These are phyloP conservation scores for Chionoecetes opilio DNA, from an alignment of 1,140 invertebrate genomes.

Conservation along the genomic window DNA sequence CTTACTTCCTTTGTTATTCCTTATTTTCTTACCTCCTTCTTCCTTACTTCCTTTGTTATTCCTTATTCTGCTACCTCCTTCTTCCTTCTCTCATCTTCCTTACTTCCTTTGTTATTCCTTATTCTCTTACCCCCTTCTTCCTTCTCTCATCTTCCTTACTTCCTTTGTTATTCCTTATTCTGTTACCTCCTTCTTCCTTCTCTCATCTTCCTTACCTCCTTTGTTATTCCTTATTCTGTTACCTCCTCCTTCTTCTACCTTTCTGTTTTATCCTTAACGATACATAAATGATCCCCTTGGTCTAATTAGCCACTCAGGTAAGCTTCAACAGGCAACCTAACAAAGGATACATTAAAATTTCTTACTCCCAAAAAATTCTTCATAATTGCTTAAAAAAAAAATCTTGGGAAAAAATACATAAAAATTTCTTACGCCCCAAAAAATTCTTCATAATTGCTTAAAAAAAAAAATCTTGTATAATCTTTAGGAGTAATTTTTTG, in stretches of 20 bases:
- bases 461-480: too few relatives aligned
- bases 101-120: not conserved
- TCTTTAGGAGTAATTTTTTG: too few relatives aligned
- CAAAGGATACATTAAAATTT: too few relatives aligned
- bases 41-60: not conserved
- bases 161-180: not conserved
- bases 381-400: too few relatives aligned
- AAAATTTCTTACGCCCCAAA: too few relatives aligned
- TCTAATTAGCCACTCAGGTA: too few relatives aligned
- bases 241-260: not conserved
- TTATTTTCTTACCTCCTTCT: not conserved
- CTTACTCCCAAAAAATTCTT: too few relatives aligned
- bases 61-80: not conserved
- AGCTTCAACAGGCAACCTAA: too few relatives aligned
- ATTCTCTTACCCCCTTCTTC: not conserved
- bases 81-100: not conserved
- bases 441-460: too few relatives aligned
- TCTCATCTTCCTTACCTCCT: not conserved
- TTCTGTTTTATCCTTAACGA: not conserved
- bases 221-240: not conserved
- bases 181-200: not conserved
- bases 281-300: too few relatives aligned
- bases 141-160: not conserved
- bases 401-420: too few relatives aligned
- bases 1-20: not conserved